Evolutionary conservation across 2,797 vertebrate genomes (phyloP).

Genomic region (Crypturellus tataupa): DNA sequence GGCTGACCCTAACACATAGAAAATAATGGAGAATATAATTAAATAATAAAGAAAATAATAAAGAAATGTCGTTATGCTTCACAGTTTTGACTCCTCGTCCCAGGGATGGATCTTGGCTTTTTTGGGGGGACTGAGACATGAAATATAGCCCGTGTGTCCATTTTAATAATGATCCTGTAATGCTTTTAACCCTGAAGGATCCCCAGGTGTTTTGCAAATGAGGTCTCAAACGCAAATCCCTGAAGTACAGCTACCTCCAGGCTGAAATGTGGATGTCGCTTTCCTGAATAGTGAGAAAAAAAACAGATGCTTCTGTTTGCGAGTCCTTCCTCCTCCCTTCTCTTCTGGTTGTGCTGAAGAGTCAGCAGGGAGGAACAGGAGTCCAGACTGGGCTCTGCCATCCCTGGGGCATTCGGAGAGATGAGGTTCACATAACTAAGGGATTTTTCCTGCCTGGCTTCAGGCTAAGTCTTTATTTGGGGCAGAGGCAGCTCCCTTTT

Average conservation of each 20-base stretch:
- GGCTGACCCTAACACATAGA: background rate
- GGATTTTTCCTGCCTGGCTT: background rate
- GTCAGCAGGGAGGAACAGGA: background rate
- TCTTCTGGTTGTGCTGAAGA: background rate
- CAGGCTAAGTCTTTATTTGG: background rate
- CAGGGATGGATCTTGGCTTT: background rate
- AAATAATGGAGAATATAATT: background rate
- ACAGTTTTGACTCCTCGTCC: background rate
- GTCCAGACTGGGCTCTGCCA: background rate
- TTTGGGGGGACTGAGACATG: background rate
- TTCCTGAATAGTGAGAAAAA: background rate
- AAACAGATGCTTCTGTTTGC: background rate
- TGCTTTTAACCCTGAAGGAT: background rate
- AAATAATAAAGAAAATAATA: too few relatives aligned
- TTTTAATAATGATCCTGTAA: constrained; percentile 49
- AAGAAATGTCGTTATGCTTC: background rate
- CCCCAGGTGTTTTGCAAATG: background rate
- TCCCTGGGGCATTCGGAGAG: background rate
- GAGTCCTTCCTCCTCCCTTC: background rate
- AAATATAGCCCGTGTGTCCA: background rate
- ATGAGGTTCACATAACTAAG: background rate
- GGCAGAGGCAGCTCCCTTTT: background rate
- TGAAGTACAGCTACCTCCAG: constrained; percentile 1
- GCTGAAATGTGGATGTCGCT: constrained; percentile 5
- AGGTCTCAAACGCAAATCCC: background rate